Percentiles rank a stretch among this genome's conserved stretches.
Evolutionary conservation across 2,888 invertebrate species (phyloP).

Genomic region (Subacronicta megacephala): DNA sequence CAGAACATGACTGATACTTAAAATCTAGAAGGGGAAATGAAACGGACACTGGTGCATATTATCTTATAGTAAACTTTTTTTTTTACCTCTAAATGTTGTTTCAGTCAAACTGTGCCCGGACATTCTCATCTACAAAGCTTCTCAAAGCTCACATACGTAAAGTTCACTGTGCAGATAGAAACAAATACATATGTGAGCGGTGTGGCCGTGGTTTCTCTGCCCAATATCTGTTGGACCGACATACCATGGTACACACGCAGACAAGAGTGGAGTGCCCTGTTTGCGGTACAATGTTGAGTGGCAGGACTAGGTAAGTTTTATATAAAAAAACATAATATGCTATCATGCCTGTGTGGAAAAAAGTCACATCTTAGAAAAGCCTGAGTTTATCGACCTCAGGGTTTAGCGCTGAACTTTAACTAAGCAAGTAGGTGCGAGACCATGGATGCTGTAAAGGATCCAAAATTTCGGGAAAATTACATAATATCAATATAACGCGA

Average conservation of each 20-base stretch:
- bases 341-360: no score
- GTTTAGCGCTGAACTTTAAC: no score
- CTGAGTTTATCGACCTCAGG: no score
- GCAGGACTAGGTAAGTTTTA: slow-evolving; percentile 34
- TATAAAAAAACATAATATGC: not conserved
- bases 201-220: slow-evolving; percentile 38
- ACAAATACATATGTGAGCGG: slow-evolving; percentile 38
- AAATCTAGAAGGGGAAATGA: no score
- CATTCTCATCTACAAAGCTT: slow-evolving; percentile 18
- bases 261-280: slow-evolving; percentile 31
- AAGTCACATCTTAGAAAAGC: no score
- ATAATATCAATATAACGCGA: no score
- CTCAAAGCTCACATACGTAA: slow-evolving; percentile 44
- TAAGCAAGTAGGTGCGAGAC: no score
- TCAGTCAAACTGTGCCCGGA: slow-evolving; percentile 27
- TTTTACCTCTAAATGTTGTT: slow-evolving; percentile 19
- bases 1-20: no score
- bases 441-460: no score
- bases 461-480: no score
- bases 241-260: slow-evolving; percentile 18
- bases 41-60: no score
- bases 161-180: slow-evolving; percentile 44
- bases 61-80: not conserved
- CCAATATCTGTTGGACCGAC: slow-evolving; percentile 29
- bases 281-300: slow-evolving; percentile 26